phyloP scores from a whole-genome alignment of 64 coral and sea anemone genomes.

The Montipora cactus region DNA sequence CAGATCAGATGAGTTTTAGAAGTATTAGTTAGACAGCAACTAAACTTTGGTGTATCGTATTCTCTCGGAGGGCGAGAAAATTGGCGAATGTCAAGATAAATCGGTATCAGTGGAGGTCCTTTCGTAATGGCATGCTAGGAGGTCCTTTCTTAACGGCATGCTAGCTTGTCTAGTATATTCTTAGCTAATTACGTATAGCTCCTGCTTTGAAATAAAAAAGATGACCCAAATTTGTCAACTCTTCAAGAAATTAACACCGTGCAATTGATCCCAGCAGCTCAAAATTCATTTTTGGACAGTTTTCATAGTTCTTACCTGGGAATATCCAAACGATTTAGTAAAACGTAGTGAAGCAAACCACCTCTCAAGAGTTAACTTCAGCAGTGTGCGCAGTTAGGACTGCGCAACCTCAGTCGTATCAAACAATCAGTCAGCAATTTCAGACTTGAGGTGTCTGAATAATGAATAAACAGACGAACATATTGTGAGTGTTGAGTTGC shows the following conservation, averaged over 20 bases:
- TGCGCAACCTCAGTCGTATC: conserved; percentile 21
- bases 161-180: neutral
- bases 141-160: neutral
- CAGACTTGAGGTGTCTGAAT: conserved; percentile 1
- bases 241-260: neutral
- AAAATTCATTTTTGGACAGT: neutral
- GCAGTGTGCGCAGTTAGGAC: neutral
- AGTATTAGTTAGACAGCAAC: neutral
- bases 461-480: conserved; percentile 9
- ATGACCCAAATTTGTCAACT: too few relatives aligned
- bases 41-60: neutral
- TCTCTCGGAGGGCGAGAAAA: neutral
- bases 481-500: conserved; percentile 38
- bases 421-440: conserved; percentile 35
- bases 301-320: neutral
- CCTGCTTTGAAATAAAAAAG: neutral
- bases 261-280: neutral
- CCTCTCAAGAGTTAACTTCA: neutral
- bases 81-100: neutral
- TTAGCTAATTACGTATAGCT: neutral
- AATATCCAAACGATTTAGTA: neutral
- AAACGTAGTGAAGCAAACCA: neutral
- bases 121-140: neutral
- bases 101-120: neutral
- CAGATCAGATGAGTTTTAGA: neutral